Percentiles rank a stretch among this genome's conserved stretches.
Evolutionary conservation across 2,113 vertebrate species (phyloP).

Genomic region (Plectropomus leopardus): DNA sequence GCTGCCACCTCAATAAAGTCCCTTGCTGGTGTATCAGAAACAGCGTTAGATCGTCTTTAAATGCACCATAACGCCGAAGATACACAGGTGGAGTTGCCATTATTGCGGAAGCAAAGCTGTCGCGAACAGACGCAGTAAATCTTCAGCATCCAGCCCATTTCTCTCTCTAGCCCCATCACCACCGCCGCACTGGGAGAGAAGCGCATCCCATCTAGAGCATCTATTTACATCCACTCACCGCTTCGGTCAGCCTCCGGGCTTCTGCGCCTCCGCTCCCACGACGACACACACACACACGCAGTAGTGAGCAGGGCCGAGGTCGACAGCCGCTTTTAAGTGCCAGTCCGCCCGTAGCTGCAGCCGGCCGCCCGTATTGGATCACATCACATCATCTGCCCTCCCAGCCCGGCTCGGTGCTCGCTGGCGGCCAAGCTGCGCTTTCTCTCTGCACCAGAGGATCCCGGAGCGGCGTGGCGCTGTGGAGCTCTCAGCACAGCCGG

Average conservation of each 20-base stretch:
- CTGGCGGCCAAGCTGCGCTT: conserved; percentile 66
- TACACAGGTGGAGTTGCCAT: conserved; percentile 23
- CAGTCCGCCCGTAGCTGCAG: conserved; percentile 68
- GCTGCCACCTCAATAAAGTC: conserved; percentile 58
- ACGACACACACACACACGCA: conserved; percentile 34
- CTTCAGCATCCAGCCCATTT: conserved; percentile 34
- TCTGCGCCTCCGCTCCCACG: conserved; percentile 58
- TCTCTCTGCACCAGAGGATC: conserved; percentile 78
- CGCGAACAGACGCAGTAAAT: conserved; percentile 61
- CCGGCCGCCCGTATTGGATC: conserved; percentile 74
- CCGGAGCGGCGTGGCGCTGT: conserved; percentile 68
- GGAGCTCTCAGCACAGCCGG: conserved; percentile 41
- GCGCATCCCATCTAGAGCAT: conserved; percentile 70
- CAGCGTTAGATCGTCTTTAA: conserved; percentile 3
- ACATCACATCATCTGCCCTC: conserved; percentile 71
- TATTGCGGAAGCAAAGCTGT: conserved; percentile 37
- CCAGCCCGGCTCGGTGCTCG: conserved; percentile 61
- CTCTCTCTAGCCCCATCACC: conserved; percentile 29
- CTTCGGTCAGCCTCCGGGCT: conserved; percentile 61
- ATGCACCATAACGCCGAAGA: conserved; percentile 10
- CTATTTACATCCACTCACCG: conserved; percentile 80
- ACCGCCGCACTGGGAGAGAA: conserved; percentile 72
- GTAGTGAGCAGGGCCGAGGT: conserved; percentile 50
- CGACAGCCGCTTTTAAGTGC: conserved; percentile 68
- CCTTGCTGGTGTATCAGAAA: neutral